These are phyloP conservation scores for Buphagus erythrorhynchus DNA, from an alignment of 2,797 vertebrate genomes.

Conservation along the genomic window DNA sequence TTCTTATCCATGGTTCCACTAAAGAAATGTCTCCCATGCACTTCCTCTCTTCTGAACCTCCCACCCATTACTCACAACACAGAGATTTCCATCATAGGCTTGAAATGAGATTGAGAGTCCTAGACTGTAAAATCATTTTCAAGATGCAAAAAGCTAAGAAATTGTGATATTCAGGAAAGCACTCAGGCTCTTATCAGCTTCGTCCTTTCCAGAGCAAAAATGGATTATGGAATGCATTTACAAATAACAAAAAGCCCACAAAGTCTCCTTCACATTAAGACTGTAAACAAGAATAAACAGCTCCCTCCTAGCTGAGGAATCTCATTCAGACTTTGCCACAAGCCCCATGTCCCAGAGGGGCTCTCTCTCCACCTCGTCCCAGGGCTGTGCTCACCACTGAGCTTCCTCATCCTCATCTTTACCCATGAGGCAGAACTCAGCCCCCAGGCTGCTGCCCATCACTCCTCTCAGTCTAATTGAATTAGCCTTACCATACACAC, in stretches of 20 bases:
- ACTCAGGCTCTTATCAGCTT: not conserved
- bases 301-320: not conserved
- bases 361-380: not conserved
- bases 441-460: not conserved
- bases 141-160: not conserved
- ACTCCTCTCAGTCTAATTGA: not conserved
- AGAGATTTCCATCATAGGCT: not conserved
- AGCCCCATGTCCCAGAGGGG: accelerated
- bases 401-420: not conserved
- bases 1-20: not conserved
- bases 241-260: not conserved
- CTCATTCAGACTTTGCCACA: accelerated
- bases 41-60: not conserved
- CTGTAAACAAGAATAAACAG: not conserved
- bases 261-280: not conserved
- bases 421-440: not conserved
- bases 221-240: not conserved
- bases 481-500: not conserved
- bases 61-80: not conserved
- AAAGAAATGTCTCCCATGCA: not conserved
- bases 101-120: not conserved
- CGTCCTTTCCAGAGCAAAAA: not conserved
- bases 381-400: not conserved
- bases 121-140: not conserved
- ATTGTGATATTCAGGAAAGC: not conserved